Percentiles rank a stretch among this genome's conserved stretches.
Evolutionary conservation across 2,113 vertebrate genomes (phyloP).

Genomic region (Petrocephalus microphthalmus): DNA sequence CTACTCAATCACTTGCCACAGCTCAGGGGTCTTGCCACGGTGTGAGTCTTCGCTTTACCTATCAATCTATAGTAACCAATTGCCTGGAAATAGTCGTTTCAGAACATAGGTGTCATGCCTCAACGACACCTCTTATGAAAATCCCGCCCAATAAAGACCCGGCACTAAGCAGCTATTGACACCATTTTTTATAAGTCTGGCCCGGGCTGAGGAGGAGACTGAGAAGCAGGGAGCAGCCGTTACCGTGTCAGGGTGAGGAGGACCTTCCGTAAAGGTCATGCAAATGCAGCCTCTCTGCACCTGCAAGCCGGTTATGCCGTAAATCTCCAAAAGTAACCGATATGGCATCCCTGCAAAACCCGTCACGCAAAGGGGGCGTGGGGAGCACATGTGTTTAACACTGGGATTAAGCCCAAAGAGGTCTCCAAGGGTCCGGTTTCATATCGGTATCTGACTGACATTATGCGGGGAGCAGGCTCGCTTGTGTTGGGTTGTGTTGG

Average conservation of each 20-base stretch:
- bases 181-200: background rate
- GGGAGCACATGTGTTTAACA: background rate
- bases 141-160: background rate
- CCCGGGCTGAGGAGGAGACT: background rate
- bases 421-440: background rate
- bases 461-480: background rate
- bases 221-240: background rate
- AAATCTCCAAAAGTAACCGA: background rate
- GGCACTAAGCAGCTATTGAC: background rate
- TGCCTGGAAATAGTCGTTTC: background rate
- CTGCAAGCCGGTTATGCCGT: background rate
- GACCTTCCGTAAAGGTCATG: background rate
- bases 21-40: background rate
- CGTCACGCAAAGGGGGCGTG: background rate
- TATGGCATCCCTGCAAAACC: background rate
- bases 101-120: background rate
- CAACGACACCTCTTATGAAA: background rate
- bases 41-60: background rate
- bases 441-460: background rate
- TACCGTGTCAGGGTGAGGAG: background rate
- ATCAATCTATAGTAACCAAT: background rate
- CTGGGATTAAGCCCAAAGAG: background rate
- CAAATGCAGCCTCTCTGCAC: background rate
- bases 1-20: background rate
- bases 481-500: background rate